A percentile compares a stretch with the other conserved stretches of the same genome.
Evolutionary conservation across 2,888 invertebrate genomes (phyloP).

Genomic region (Empis stercorea): DNA sequence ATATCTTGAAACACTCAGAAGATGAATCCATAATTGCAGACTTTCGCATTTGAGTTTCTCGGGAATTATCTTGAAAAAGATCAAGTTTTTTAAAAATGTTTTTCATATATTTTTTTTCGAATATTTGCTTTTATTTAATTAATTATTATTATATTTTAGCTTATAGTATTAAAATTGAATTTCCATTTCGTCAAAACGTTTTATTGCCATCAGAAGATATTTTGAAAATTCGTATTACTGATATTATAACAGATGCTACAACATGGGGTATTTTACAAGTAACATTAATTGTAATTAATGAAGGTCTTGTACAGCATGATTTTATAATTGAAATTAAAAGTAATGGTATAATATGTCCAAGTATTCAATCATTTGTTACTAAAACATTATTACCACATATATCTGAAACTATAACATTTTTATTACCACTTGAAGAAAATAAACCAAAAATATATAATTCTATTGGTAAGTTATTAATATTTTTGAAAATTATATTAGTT

Average conservation of each 20-base stretch:
- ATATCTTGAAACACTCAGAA: too few species aligned
- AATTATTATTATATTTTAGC: constrained; percentile 14
- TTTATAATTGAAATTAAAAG: constrained; percentile 20
- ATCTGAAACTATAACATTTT: constrained; percentile 20
- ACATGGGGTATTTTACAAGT: constrained; percentile 24
- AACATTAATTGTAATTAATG: constrained; percentile 21
- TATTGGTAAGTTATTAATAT: constrained; percentile 18
- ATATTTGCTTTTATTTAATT: too few species aligned
- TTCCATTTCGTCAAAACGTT: constrained; percentile 25
- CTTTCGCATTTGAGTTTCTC: too few species aligned
- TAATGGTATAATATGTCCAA: constrained; percentile 9
- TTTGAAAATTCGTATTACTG: constrained; percentile 19
- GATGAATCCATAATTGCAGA: too few species aligned
- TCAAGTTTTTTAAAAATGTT: too few species aligned
- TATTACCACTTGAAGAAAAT: constrained; percentile 21
- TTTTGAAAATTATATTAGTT: too few species aligned
- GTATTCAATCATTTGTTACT: neutral
- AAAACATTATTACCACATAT: constrained; percentile 17
- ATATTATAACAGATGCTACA: constrained; percentile 25
- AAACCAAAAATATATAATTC: constrained; percentile 18
- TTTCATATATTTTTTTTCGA: too few species aligned
- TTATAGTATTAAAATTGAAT: constrained; percentile 23
- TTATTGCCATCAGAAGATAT: constrained; percentile 14
- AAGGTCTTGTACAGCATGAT: constrained; percentile 16
- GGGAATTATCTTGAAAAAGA: too few species aligned